Conservation (phyloP, 1,140 invertebrate species). For the Drosophila nasuta region DNA sequence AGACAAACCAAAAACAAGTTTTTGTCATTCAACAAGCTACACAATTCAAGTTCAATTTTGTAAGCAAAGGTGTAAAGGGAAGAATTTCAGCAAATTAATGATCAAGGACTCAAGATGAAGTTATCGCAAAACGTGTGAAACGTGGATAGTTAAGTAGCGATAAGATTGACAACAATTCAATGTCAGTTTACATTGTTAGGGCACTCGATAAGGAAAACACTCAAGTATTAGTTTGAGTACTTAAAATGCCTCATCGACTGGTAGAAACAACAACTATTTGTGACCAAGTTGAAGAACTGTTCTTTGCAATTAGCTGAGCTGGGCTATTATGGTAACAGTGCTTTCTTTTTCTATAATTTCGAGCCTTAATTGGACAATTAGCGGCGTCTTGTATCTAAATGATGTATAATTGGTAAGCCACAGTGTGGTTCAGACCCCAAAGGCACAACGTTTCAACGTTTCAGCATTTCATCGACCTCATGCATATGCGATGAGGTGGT, state of each 20-base stretch:
- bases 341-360: constrained; percentile 40
- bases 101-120: not conserved
- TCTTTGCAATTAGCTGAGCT: constrained; percentile 6
- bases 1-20: not conserved
- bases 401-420: constrained; percentile 31
- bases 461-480: constrained; percentile 25
- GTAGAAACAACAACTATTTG: not conserved
- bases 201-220: constrained; percentile 1
- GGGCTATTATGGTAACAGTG: constrained; percentile 41
- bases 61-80: not conserved
- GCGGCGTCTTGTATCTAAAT: constrained; percentile 28
- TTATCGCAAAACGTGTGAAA: constrained; percentile 15
- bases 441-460: constrained; percentile 7
- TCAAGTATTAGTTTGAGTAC: not conserved
- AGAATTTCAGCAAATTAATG: constrained; percentile 32
- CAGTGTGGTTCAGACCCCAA: not conserved
- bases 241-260: not conserved
- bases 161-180: constrained; percentile 16
- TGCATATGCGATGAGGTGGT: constrained; percentile 50
- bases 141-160: constrained; percentile 10
- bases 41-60: constrained; percentile 7
- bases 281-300: constrained; percentile 11
- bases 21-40: not conserved
- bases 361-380: constrained; percentile 47
- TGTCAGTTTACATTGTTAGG: constrained; percentile 3